Evolutionary conservation across 2,113 vertebrate species (phyloP).

Genomic region (Entomyzon cyanotis): DNA sequence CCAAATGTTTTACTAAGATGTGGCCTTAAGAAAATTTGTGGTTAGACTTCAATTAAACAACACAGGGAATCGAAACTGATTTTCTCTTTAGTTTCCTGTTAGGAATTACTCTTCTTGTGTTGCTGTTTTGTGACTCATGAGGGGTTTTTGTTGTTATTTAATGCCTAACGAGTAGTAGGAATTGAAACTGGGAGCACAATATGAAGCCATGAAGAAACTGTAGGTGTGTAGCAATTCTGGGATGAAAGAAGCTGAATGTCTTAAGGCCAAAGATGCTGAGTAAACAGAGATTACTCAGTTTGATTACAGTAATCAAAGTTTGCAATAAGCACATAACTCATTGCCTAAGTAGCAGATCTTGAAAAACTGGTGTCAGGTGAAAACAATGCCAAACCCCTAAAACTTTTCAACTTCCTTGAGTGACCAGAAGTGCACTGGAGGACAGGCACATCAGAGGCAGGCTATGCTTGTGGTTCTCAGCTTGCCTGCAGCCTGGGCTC

Average conservation of each 20-base stretch:
- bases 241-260: not conserved
- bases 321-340: not conserved
- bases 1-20: not conserved
- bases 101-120: not conserved
- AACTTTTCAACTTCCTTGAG: not conserved
- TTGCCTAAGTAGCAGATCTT: not conserved
- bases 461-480: fast-evolving
- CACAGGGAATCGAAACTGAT: not conserved
- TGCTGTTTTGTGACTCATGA: not conserved
- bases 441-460: not conserved
- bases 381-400: not conserved
- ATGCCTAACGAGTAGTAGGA: not conserved
- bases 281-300: not conserved
- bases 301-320: not conserved
- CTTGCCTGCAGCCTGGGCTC: not conserved
- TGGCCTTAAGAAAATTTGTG: not conserved
- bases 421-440: not conserved
- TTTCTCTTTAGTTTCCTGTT: not conserved
- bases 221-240: not conserved
- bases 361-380: not conserved
- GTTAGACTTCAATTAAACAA: not conserved
- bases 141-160: not conserved
- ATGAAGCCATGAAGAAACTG: not conserved
- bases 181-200: not conserved
- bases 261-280: not conserved